Conservation (phyloP, 2,113 vertebrate species). For the Corythornis vintsioides region DNA sequence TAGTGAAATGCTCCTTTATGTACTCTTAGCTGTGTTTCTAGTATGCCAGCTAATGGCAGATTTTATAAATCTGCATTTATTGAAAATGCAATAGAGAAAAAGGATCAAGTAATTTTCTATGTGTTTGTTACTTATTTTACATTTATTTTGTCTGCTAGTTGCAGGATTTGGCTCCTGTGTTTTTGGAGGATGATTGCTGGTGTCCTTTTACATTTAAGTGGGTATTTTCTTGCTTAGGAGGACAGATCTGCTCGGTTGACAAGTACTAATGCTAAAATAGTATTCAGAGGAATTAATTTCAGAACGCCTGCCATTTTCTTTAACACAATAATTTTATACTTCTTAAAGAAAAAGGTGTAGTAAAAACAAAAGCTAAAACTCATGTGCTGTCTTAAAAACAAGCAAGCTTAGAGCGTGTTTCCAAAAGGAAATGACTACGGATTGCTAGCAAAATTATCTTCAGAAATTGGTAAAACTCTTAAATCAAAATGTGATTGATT, state of each 20-base stretch:
- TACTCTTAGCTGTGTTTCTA: neutral
- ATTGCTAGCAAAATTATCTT: neutral
- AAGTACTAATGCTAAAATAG: conserved; percentile 17
- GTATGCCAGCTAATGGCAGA: neutral
- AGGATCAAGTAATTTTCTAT: neutral
- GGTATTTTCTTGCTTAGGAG: conserved; percentile 20
- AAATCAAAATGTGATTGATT: neutral
- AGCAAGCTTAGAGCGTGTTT: neutral
- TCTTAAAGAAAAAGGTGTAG: neutral
- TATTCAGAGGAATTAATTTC: conserved; percentile 45
- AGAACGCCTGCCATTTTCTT: neutral
- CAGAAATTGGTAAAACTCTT: neutral
- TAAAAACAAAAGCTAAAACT: neutral
- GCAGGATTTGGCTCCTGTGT: neutral
- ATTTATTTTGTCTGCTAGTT: neutral
- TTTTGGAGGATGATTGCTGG: neutral
- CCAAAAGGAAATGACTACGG: neutral
- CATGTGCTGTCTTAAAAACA: neutral
- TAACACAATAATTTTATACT: neutral
- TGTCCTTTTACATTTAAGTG: neutral
- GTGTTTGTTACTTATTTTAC: neutral
- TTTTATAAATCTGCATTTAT: neutral
- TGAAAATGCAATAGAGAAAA: neutral
- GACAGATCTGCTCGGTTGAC: neutral
- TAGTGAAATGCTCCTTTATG: neutral